Percentiles rank a stretch among this genome's conserved stretches.
These are phyloP conservation scores for Bombus confusus DNA, from an alignment of 1,140 invertebrate species.

Conservation along the genomic window DNA sequence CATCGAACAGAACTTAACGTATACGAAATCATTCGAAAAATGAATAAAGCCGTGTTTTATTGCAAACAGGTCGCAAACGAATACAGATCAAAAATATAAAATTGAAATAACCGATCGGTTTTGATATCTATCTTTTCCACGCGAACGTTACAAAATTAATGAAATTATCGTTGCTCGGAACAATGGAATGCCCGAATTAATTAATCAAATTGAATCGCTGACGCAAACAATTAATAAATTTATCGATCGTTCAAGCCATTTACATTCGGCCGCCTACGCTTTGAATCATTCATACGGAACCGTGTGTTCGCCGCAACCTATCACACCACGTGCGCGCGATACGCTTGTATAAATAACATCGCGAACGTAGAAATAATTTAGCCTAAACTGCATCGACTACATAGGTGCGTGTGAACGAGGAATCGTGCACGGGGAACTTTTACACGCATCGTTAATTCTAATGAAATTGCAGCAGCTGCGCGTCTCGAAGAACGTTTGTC, in stretches of 20 bases:
- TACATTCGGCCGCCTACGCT: background rate
- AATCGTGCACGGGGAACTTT: slow-evolving; percentile 29
- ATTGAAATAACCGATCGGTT: background rate
- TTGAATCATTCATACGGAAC: slow-evolving; percentile 29
- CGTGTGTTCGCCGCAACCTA: background rate
- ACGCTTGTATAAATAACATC: slow-evolving; percentile 6
- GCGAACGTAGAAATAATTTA: slow-evolving; percentile 26
- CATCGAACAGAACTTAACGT: no score
- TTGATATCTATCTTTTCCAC: background rate
- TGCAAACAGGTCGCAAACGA: background rate
- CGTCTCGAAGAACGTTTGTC: slow-evolving; percentile 20
- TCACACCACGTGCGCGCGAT: background rate
- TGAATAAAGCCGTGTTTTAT: background rate
- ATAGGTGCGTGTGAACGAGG: slow-evolving; percentile 6
- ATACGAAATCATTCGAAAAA: background rate
- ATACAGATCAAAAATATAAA: background rate
- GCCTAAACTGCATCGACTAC: background rate
- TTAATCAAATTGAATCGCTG: slow-evolving; percentile 23
- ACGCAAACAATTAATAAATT: slow-evolving; percentile 27
- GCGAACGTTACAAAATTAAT: background rate
- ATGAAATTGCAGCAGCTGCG: slow-evolving; percentile 34
- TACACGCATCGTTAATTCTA: slow-evolving; percentile 47
- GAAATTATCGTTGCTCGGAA: slow-evolving; percentile 8
- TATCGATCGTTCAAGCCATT: background rate
- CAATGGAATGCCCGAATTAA: slow-evolving; percentile 11